These are phyloP conservation scores for Caerostris darwini DNA, from an alignment of 1,140 invertebrate genomes.

Conservation along the genomic window DNA sequence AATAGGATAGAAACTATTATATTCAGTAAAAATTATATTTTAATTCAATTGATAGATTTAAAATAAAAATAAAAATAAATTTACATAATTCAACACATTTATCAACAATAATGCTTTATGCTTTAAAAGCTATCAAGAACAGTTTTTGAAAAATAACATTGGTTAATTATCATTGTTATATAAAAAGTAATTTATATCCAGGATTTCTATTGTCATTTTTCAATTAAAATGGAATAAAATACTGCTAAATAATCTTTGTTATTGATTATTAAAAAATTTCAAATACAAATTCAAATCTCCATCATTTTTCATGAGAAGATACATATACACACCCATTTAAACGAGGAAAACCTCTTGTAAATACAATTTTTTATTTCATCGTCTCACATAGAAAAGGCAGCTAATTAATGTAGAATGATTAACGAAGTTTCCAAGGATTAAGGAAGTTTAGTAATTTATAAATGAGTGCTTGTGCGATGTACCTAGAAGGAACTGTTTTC, in stretches of 20 bases:
- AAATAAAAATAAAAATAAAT: too few species aligned
- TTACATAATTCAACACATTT: too few species aligned
- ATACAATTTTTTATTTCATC: neutral
- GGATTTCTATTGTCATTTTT: too few species aligned
- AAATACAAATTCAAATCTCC: neutral
- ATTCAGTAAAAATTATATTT: too few species aligned
- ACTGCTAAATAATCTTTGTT: neutral
- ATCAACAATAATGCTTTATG: too few species aligned
- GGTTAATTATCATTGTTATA: too few species aligned
- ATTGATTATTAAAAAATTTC: neutral
- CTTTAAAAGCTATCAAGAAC: too few species aligned
- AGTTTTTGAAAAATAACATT: too few species aligned
- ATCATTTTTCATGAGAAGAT: neutral
- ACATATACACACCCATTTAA: neutral
- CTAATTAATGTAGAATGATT: neutral
- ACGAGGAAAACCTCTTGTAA: neutral
- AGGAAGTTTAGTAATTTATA: neutral
- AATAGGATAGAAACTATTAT: too few species aligned
- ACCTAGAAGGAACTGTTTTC: neutral
- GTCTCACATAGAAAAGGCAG: neutral
- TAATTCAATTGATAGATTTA: too few species aligned
- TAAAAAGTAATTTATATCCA: too few species aligned
- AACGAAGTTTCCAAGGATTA: slow-evolving; percentile 20
- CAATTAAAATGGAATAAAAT: neutral
- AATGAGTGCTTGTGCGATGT: neutral